A percentile compares a stretch with the other conserved stretches of the same genome.
phyloP scores from a whole-genome alignment of 2,113 vertebrate species.

The Cheirogaleus medius region DNA sequence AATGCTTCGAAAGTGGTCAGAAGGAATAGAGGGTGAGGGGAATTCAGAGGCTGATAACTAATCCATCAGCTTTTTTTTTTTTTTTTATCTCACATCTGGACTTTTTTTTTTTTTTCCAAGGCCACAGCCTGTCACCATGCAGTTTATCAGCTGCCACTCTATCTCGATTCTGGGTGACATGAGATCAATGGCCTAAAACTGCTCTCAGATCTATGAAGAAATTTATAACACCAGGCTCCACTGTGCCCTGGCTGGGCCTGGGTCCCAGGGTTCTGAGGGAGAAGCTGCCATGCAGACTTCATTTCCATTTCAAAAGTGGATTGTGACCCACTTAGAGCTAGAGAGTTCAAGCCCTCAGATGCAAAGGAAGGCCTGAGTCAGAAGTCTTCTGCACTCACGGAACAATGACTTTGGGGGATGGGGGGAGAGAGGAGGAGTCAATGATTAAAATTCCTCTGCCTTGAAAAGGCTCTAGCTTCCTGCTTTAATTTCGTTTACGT shows the following conservation, averaged over 20 bases:
- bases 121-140: conserved; percentile 50
- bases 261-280: not conserved
- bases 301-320: conserved; percentile 76
- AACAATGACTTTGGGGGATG: conserved; percentile 42
- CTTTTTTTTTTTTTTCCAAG: not conserved
- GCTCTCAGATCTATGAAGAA: conserved; percentile 57
- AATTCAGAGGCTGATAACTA: conserved; percentile 32
- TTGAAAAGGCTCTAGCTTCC: conserved; percentile 15
- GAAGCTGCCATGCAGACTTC: not conserved
- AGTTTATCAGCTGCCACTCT: conserved; percentile 64
- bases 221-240: conserved; percentile 27
- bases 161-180: conserved; percentile 37
- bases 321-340: conserved; percentile 60
- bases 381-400: not conserved
- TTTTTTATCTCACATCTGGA: not conserved
- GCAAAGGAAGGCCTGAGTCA: not conserved
- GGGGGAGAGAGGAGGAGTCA: not conserved
- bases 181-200: conserved; percentile 61
- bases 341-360: not conserved
- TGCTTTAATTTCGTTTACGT: conserved; percentile 53
- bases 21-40: conserved; percentile 25
- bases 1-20: conserved; percentile 19
- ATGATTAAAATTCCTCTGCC: conserved; percentile 53
- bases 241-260: not conserved
- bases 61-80: conserved; percentile 42